Evolutionary conservation across 2,797 vertebrate species (phyloP).

Genomic region (Danio choprae): DNA sequence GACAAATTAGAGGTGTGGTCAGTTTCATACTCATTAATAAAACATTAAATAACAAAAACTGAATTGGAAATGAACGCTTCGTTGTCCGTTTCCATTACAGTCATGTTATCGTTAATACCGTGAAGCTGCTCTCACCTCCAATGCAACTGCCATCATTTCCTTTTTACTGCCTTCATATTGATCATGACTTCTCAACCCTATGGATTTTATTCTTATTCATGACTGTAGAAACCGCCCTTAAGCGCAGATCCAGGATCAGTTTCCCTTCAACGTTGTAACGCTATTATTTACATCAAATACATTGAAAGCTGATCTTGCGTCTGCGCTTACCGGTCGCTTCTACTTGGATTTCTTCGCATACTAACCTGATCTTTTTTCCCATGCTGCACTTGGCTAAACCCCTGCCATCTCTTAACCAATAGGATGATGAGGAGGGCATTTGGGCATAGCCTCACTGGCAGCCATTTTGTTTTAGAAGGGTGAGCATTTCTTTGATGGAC

Average conservation of each 20-base stretch:
- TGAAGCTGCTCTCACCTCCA: conserved; percentile 54
- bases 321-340: conserved; percentile 53
- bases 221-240: conserved; percentile 59
- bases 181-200: conserved; percentile 57
- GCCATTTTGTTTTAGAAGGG: conserved; percentile 98
- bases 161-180: conserved; percentile 47
- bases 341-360: conserved; percentile 60
- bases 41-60: conserved; percentile 18
- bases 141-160: conserved; percentile 52
- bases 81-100: conserved; percentile 43
- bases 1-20: conserved; percentile 53
- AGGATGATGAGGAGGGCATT: conserved; percentile 99
- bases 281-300: background rate
- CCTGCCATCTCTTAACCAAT: conserved; percentile 80
- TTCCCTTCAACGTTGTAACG: conserved; percentile 6
- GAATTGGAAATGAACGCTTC: conserved; percentile 38
- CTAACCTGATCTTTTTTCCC: conserved; percentile 93
- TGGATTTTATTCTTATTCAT: conserved; percentile 58
- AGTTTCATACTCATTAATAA: conserved; percentile 36
- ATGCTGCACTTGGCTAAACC: conserved; percentile 89
- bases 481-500: conserved; percentile 85
- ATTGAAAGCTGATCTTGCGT: conserved; percentile 48
- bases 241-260: conserved; percentile 56
- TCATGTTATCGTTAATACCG: conserved; percentile 31
- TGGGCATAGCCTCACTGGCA: conserved; percentile 97